Evolutionary conservation across 2,113 vertebrate species (phyloP), one percentile per base, ranked within the genome.

Genomic region (Upupa epops): DNA sequence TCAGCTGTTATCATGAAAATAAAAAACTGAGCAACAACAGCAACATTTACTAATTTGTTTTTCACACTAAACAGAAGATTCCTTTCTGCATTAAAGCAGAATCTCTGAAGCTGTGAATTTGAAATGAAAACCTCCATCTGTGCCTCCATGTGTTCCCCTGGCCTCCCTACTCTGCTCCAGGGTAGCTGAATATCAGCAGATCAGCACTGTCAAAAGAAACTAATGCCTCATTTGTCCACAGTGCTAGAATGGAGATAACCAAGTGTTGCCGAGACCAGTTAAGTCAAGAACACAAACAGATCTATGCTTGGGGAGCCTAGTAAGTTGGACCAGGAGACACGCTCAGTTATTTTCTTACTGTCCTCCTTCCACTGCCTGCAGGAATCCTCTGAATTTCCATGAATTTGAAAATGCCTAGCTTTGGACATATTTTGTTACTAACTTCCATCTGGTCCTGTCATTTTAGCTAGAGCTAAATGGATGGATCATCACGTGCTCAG

Each of bases 11-110:
- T 51, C 76, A 69, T 42, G 60, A 83, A 91, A 89, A 83, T 82
- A 92, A 92, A 92, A 90, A 93, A 86, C 55, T 89, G 84, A 96
- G 89, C 91, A 96, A 85, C 91, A 93, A 87, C 82, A 76, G 75
- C 91, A 94, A 95, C 87, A 73, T 95, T 89, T 93, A 92, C 89
- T 87, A 61, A 70, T 93, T 93, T 88, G 60, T 84, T 93, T 95
- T 96, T 96, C 95, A 90, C 94, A 93, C 94, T 92, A 78, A 95
- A 93, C 92, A 90, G 89, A 96, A 94, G 89, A 93, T 92, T 89
- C 73, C 49, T 54, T 92, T 92, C 89, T 89, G 31, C 63, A 75
- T 86, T 93, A 82, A 84, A 89, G 40, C 19, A 5, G 91, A 90
- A 90, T 90, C 66, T 92, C 89, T 86, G 78, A 96, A 96, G 59